These are phyloP conservation scores for Meganola albula DNA, from an alignment of 2,888 invertebrate species.

Conservation along the genomic window DNA sequence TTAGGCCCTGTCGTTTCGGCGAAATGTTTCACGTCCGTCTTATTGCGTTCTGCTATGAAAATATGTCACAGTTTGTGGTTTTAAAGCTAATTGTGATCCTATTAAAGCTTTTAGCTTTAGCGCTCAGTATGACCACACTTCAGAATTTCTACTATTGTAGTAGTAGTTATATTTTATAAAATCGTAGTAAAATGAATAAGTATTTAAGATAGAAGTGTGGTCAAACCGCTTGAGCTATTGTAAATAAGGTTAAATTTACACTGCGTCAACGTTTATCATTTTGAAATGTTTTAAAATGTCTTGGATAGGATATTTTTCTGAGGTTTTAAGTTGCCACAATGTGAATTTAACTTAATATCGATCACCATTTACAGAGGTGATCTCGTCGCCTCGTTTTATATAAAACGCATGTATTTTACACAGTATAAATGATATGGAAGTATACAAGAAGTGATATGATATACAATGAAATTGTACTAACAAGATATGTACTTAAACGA, in stretches of 20 bases:
- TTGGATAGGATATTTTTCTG: no score
- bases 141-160: conserved; percentile 19
- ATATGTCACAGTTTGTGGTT: conserved; percentile 38
- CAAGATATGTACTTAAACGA: conserved; percentile 73
- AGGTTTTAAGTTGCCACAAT: no score
- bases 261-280: no score
- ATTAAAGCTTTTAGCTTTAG: conserved; percentile 58
- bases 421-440: conserved; percentile 74
- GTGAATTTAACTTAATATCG: no score
- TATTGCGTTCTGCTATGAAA: conserved; percentile 36
- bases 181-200: conserved; percentile 27
- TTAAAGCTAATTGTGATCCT: conserved; percentile 42
- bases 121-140: conserved; percentile 29
- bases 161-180: conserved; percentile 27
- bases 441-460: conserved; percentile 76
- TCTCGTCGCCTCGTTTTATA: conserved; percentile 39
- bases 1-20: conserved; percentile 47
- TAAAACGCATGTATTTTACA: conserved; percentile 57
- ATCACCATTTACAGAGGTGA: conserved; percentile 28
- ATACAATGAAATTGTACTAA: conserved; percentile 71
- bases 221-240: conserved; percentile 31
- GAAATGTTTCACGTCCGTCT: conserved; percentile 23
- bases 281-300: no score
- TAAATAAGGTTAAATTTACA: no score
- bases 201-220: conserved; percentile 29